Conservation (phyloP, 2,797 vertebrate genomes). For the Synaphobranchus kaupii region DNA sequence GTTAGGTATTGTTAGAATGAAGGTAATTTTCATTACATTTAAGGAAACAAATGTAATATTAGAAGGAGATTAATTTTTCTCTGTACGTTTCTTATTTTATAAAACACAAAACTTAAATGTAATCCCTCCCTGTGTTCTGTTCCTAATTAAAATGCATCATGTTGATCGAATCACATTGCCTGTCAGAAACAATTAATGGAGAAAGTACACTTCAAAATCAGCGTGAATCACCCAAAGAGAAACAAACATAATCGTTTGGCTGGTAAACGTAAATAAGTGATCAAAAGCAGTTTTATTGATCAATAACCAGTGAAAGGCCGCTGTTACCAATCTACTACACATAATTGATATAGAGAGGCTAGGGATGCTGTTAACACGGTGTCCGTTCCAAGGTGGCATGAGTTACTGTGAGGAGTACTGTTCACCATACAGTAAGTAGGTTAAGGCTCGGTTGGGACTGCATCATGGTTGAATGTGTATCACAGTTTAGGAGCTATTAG, state of each 20-base stretch:
- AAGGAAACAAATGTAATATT: neutral
- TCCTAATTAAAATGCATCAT: constrained; percentile 27
- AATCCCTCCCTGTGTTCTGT: neutral
- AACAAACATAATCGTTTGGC: constrained; percentile 10
- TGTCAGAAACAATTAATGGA: constrained; percentile 27
- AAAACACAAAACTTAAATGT: constrained; percentile 10
- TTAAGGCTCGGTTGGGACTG: constrained; percentile 23
- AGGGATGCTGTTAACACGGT: neutral
- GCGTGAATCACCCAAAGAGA: constrained; percentile 17
- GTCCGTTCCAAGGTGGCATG: neutral
- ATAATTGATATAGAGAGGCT: neutral
- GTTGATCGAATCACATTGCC: constrained; percentile 25
- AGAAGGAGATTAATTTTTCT: neutral
- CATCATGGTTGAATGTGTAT: neutral
- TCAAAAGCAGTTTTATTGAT: constrained; percentile 2
- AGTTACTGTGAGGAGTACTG: neutral
- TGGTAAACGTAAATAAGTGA: neutral
- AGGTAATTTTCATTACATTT: neutral
- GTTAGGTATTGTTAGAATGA: neutral
- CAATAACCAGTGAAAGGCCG: too few relatives aligned
- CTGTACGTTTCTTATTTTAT: neutral
- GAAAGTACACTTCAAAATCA: constrained; percentile 1
- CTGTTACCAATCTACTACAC: neutral
- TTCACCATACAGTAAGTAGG: constrained; percentile 6
- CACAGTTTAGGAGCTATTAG: neutral